phyloP scores from a whole-genome alignment of 2,113 vertebrate genomes.

The Barbus barbus region DNA sequence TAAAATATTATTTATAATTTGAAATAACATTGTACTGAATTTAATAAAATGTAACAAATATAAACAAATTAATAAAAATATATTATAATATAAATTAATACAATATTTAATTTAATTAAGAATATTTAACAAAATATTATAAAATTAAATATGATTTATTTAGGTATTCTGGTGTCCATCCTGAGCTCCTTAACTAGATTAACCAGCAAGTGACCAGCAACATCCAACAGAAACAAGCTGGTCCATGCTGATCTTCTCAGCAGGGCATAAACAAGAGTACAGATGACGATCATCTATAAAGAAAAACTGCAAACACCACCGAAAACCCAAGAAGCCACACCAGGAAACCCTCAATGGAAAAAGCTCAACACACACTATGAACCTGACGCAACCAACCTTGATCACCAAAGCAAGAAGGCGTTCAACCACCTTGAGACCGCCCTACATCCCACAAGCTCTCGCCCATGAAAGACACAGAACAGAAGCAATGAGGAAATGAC shows the following conservation, averaged over 20 bases:
- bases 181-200: neutral
- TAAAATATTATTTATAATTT: no score
- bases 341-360: conserved; percentile 13
- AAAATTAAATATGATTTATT: no score
- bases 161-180: no score
- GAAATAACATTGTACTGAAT: no score
- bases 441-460: neutral
- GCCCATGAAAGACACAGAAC: neutral
- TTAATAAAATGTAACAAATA: no score
- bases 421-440: conserved; percentile 11
- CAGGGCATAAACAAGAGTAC: neutral
- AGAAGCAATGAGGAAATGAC: neutral
- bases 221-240: neutral
- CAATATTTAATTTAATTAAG: no score
- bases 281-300: neutral
- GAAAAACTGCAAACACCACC: neutral
- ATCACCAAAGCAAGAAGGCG: conserved; percentile 35
- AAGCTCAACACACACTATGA: neutral
- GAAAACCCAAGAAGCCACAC: conserved; percentile 24
- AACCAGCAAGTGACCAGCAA: neutral
- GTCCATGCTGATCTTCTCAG: neutral
- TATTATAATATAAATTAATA: no score
- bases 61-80: no score
- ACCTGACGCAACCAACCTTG: conserved; percentile 32
- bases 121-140: no score